Conservation (phyloP, 2,888 invertebrate genomes). For the Eledona agricola region DNA sequence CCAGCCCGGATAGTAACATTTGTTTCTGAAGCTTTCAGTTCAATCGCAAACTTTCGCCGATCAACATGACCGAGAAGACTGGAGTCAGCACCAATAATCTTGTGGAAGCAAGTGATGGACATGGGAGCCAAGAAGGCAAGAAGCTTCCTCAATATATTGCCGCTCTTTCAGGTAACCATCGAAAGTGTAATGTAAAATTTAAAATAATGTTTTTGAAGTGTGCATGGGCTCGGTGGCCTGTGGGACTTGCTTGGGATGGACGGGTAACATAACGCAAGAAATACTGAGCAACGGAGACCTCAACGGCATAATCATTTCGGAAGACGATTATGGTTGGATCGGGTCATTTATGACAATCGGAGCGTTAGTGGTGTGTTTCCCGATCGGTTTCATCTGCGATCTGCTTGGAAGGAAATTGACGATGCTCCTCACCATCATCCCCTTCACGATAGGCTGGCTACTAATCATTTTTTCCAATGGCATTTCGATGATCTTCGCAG, state of each 20-base stretch:
- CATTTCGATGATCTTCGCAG: constrained; percentile 25
- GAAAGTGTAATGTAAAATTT: not conserved
- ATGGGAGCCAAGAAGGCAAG: constrained; percentile 55
- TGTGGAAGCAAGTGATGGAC: constrained; percentile 5
- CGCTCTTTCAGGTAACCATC: constrained; percentile 66
- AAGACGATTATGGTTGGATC: constrained; percentile 70
- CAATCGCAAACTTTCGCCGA: too few relatives aligned
- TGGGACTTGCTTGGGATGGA: constrained; percentile 80
- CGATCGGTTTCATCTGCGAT: constrained; percentile 32
- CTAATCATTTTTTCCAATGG: constrained; percentile 29
- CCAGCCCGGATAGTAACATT: too few relatives aligned
- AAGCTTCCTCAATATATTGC: constrained; percentile 73
- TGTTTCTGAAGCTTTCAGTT: too few relatives aligned
- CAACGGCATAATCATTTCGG: constrained; percentile 66
- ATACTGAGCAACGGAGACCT: constrained; percentile 61
- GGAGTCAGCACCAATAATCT: constrained; percentile 23
- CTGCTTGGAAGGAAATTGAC: constrained; percentile 26
- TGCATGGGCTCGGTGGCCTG: constrained; percentile 80
- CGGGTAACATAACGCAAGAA: constrained; percentile 70
- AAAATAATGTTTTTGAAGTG: constrained; percentile 61
- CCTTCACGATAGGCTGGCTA: constrained; percentile 33
- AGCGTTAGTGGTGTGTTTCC: constrained; percentile 30
- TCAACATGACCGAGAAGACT: constrained; percentile 19
- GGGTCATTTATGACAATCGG: constrained; percentile 32
- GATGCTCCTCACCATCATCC: constrained; percentile 27